Percentiles rank a stretch among this genome's conserved stretches.
Conservation (phyloP, 2,797 vertebrate genomes). For the Alcedo atthis region DNA sequence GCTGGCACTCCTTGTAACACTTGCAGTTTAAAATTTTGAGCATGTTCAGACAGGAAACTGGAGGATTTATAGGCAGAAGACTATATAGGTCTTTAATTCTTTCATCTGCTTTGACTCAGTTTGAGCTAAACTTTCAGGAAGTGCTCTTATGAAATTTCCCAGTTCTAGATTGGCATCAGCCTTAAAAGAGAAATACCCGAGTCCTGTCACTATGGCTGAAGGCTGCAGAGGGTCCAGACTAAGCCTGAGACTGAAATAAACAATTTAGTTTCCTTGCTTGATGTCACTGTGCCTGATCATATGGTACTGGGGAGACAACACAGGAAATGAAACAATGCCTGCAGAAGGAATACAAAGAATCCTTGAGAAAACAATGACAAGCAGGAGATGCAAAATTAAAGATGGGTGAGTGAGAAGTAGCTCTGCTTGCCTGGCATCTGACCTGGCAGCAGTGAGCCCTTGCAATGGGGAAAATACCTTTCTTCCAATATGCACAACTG, state of each 20-base stretch:
- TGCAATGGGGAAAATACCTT: background rate
- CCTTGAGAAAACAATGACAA: background rate
- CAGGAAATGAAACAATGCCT: conserved; percentile 15
- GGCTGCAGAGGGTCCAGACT: background rate
- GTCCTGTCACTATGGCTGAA: background rate
- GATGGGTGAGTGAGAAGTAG: background rate
- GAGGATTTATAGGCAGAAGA: background rate
- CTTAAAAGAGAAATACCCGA: background rate
- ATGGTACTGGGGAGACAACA: background rate
- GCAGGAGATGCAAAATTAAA: background rate
- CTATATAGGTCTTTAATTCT: background rate
- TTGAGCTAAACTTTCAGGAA: background rate
- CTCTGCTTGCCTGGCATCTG: accelerated
- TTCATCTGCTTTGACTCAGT: background rate
- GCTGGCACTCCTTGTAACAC: background rate
- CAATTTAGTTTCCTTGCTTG: background rate
- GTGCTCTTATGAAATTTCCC: background rate
- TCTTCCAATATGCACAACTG: background rate
- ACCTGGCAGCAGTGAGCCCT: background rate
- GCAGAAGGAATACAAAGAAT: background rate
- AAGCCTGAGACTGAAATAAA: background rate
- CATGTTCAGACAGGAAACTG: background rate
- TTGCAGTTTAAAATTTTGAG: background rate
- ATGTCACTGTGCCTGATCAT: background rate
- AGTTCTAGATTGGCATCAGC: background rate